phyloP scores from a whole-genome alignment of 2,888 invertebrate species.

The Chaitophorus viminalis region DNA sequence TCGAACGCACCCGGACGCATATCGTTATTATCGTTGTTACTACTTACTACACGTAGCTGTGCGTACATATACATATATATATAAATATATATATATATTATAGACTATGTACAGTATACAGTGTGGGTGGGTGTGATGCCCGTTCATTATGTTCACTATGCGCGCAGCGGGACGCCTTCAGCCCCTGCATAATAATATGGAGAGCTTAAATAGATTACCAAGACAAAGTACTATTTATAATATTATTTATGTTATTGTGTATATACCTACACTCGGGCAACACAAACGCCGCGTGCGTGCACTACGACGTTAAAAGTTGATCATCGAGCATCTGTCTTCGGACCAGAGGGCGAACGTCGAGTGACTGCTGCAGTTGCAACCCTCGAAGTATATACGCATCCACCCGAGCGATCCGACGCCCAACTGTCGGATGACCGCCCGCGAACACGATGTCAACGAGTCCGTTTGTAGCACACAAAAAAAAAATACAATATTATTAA shows the following conservation, averaged over 20 bases:
- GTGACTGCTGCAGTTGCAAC: neutral
- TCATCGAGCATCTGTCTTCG: slow-evolving; percentile 32
- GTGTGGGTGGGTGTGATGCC: slow-evolving; percentile 9
- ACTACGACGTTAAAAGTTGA: slow-evolving; percentile 30
- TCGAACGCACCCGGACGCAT: too few relatives aligned
- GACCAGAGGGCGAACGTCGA: neutral
- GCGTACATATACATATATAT: too few relatives aligned
- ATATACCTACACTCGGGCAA: neutral
- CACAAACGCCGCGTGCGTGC: neutral
- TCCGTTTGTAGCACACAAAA: too few relatives aligned
- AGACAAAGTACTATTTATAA: neutral
- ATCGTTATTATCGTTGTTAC: too few relatives aligned
- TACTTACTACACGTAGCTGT: too few relatives aligned
- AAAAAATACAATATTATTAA: too few relatives aligned
- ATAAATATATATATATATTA: too few relatives aligned
- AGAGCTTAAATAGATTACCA: slow-evolving; percentile 50
- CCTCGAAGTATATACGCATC: neutral
- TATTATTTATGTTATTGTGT: neutral
- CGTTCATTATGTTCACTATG: slow-evolving; percentile 31
- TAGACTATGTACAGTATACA: too few relatives aligned
- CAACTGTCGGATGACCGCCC: neutral
- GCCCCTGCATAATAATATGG: slow-evolving; percentile 17
- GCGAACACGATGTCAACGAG: too few relatives aligned
- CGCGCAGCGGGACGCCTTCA: slow-evolving; percentile 2
- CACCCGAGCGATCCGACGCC: neutral